phyloP scores from a whole-genome alignment of 2,113 vertebrate genomes.

The Otus sunia region DNA sequence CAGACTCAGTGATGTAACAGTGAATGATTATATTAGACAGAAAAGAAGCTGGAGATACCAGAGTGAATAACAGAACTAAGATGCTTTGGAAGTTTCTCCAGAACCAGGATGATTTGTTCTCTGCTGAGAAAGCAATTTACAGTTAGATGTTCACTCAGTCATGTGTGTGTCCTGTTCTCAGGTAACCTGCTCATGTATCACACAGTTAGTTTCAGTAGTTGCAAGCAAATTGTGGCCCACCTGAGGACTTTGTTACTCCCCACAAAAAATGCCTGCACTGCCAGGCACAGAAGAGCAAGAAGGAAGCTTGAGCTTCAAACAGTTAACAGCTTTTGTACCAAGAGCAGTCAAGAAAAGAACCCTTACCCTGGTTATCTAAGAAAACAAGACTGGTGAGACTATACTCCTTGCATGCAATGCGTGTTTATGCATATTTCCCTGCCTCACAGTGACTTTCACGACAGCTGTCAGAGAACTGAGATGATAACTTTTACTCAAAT shows the following conservation, averaged over 20 bases:
- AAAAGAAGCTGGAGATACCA: background rate
- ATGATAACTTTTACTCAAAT: background rate
- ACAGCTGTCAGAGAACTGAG: background rate
- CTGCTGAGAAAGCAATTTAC: background rate
- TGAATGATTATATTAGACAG: background rate
- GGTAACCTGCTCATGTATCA: background rate
- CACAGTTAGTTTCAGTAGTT: background rate
- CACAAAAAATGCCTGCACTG: background rate
- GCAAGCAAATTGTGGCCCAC: background rate
- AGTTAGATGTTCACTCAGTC: background rate
- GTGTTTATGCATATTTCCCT: background rate
- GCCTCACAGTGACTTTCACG: background rate
- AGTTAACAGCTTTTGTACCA: background rate
- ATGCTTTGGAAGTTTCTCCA: background rate
- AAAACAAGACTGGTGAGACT: background rate
- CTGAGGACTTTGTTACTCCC: background rate
- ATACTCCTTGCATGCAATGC: accelerated
- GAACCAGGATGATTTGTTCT: background rate
- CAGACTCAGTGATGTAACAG: background rate
- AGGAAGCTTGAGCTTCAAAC: background rate
- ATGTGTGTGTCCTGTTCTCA: background rate
- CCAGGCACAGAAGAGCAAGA: background rate
- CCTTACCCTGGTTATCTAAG: background rate
- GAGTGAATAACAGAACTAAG: background rate
- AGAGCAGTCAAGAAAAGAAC: background rate